Evolutionary conservation across 1,140 invertebrate species (phyloP).

Genomic region (Samia ricini): DNA sequence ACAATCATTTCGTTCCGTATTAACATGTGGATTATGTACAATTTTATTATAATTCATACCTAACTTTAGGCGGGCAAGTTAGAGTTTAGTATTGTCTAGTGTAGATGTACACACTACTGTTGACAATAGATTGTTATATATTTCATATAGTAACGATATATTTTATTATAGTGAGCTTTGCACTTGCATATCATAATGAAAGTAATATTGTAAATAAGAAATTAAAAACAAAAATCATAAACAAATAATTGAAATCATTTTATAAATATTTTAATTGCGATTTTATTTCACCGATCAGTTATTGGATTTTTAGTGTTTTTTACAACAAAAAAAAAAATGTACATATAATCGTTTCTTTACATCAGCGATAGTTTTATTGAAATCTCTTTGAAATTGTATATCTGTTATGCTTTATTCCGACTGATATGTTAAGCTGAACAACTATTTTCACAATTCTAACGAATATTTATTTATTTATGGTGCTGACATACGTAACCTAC

Average conservation of each 20-base stretch:
- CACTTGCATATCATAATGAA: constrained; percentile 75
- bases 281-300: not conserved
- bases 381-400: not conserved
- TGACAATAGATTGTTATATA: constrained; percentile 31
- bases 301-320: not conserved
- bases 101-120: not conserved
- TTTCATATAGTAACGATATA: constrained; percentile 55
- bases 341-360: not conserved
- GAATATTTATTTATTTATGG: not conserved
- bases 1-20: constrained; percentile 46
- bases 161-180: constrained; percentile 73
- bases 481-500: not conserved
- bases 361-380: not conserved
- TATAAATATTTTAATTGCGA: not conserved
- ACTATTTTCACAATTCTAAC: not conserved
- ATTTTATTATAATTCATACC: not conserved
- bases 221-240: constrained; percentile 20
- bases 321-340: not conserved
- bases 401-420: not conserved
- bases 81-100: not conserved
- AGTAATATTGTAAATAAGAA: constrained; percentile 59
- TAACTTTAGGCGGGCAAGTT: not conserved
- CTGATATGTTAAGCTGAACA: constrained; percentile 1
- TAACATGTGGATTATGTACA: not conserved
- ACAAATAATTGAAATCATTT: not conserved